Evolutionary conservation across 1,140 invertebrate species (phyloP).

Genomic region (Harlomillsia oculata): DNA sequence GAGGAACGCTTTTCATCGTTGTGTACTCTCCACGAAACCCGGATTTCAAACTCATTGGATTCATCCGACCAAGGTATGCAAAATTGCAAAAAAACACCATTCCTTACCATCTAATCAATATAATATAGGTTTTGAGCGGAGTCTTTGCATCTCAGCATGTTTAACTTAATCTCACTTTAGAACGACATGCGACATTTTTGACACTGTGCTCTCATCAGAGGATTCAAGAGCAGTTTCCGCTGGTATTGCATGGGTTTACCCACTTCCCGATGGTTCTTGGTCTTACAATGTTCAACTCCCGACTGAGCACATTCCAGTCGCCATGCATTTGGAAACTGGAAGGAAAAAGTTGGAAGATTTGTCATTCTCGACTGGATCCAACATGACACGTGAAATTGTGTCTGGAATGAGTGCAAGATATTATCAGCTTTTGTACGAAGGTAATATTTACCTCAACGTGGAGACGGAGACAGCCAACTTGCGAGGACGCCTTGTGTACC

Average conservation of each 20-base stretch:
- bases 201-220: slow-evolving; percentile 41
- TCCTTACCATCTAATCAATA: not conserved
- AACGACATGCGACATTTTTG: slow-evolving; percentile 72
- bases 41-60: slow-evolving; percentile 33
- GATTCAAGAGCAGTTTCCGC: slow-evolving; percentile 41
- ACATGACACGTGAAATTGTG: slow-evolving; percentile 29
- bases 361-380: slow-evolving; percentile 17
- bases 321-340: slow-evolving; percentile 33
- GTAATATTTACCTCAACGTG: slow-evolving; percentile 64
- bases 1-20: slow-evolving; percentile 40
- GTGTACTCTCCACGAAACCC: slow-evolving; percentile 59
- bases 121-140: not conserved
- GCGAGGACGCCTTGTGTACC: slow-evolving; percentile 26
- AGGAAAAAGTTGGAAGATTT: slow-evolving; percentile 33
- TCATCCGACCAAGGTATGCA: slow-evolving; percentile 32
- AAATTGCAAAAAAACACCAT: not conserved
- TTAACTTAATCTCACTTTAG: slow-evolving; percentile 45
- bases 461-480: slow-evolving; percentile 27
- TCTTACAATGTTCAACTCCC: slow-evolving; percentile 58
- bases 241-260: slow-evolving; percentile 66
- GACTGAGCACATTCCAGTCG: slow-evolving; percentile 22
- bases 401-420: slow-evolving; percentile 55
- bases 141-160: not conserved
- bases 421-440: slow-evolving; percentile 66
- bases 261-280: slow-evolving; percentile 61